A percentile compares a stretch with the other conserved stretches of the same genome.
These are phyloP conservation scores for Sebastes trivittatus DNA, from an alignment of 2,797 vertebrate species.

Conservation along the genomic window DNA sequence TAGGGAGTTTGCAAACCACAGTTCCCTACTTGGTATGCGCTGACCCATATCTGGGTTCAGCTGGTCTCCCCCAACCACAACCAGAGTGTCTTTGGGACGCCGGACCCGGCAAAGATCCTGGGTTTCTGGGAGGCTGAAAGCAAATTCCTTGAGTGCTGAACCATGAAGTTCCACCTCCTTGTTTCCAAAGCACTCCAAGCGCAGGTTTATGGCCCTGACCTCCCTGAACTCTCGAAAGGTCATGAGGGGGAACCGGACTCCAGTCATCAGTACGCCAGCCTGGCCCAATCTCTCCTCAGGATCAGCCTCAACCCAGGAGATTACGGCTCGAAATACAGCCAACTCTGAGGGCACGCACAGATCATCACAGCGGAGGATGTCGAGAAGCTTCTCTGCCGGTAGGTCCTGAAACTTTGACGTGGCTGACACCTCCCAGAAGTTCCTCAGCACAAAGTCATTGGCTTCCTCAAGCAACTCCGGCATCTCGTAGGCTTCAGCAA, in stretches of 20 bases:
- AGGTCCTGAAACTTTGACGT: conserved; percentile 87
- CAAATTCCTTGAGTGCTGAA: conserved; percentile 75
- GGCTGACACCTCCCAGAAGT: conserved; percentile 84
- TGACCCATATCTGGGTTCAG: conserved; percentile 77
- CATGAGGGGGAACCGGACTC: conserved; percentile 91
- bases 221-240: conserved; percentile 90
- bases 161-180: conserved; percentile 76
- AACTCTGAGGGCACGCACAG: conserved; percentile 87
- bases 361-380: conserved; percentile 80
- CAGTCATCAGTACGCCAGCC: conserved; percentile 81
- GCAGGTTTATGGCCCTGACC: conserved; percentile 83
- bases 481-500: conserved; percentile 85
- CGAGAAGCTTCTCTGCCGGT: conserved; percentile 79
- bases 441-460: conserved; percentile 85
- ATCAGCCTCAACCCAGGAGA: conserved; percentile 86
- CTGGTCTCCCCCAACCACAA: conserved; percentile 89
- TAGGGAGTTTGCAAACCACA: conserved; percentile 90
- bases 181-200: conserved; percentile 73
- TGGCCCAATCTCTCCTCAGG: conserved; percentile 70
- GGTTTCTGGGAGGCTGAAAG: conserved; percentile 59
- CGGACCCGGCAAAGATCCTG: conserved; percentile 76
- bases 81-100: conserved; percentile 81
- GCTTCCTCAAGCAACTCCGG: conserved; percentile 80
- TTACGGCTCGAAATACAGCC: conserved; percentile 85
- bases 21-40: conserved; percentile 79